Conservation (phyloP, 30 jellyfish, hydroid and myxozoan species). For the Catostylus mosaicus region DNA sequence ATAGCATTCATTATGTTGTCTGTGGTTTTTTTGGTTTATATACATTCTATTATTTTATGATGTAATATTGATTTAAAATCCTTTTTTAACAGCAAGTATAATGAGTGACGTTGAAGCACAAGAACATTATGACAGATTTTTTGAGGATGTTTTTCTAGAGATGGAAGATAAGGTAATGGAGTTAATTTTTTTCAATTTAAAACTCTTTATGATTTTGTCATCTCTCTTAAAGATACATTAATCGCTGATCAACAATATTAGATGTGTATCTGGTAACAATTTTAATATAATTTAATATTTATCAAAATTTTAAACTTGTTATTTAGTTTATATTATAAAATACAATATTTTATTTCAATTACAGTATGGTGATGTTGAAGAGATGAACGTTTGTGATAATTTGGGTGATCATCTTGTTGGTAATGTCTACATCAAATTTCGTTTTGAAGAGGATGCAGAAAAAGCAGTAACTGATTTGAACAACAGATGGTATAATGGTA, state of each 20-base stretch:
- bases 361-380: conserved; percentile 99
- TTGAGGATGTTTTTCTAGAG: conserved; percentile 97
- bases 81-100: conserved; percentile 60
- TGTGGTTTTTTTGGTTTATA: no score
- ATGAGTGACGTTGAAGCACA: conserved; percentile 99
- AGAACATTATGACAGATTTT: conserved; percentile 94
- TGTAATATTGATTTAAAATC: no score
- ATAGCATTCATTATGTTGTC: no score
- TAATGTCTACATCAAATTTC: conserved; percentile 94
- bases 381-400: conserved; percentile 99
- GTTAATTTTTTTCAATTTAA: background rate
- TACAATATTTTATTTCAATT: no score
- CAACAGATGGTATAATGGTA: conserved; percentile 99
- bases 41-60: background rate
- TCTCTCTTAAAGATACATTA: no score
- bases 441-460: conserved; percentile 99
- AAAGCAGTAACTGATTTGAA: conserved; percentile 92
- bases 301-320: no score
- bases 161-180: conserved; percentile 87
- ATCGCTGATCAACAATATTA: no score
- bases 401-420: conserved; percentile 99
- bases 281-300: no score
- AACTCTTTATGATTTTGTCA: no score
- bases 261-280: no score
- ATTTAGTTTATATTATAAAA: no score